Evolutionary conservation across 2,888 invertebrate genomes (phyloP).

Genomic region (Acanthosepion esculentum): DNA sequence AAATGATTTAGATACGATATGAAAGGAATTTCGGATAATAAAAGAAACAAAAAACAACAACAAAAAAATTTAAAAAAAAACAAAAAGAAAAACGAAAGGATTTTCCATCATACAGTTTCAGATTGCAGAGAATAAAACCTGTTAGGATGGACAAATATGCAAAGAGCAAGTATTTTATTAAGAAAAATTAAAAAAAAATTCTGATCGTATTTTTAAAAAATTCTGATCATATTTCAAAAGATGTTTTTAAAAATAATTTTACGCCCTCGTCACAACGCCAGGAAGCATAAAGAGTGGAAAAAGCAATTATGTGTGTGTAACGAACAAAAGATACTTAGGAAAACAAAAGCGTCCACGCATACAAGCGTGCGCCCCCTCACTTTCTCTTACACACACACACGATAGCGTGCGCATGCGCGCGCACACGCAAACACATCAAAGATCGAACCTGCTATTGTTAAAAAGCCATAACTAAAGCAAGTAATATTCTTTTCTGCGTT

Average conservation of each 20-base stretch:
- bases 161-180: neutral
- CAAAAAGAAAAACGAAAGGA: too few species aligned
- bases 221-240: neutral
- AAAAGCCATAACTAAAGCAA: neutral
- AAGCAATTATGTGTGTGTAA: neutral
- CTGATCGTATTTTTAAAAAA: neutral
- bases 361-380: neutral
- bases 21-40: neutral
- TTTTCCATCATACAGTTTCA: too few species aligned
- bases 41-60: neutral
- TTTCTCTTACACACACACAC: neutral
- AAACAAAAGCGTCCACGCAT: neutral
- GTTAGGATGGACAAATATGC: neutral
- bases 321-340: neutral
- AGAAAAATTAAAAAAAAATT: neutral
- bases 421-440: neutral
- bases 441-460: neutral
- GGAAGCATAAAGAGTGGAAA: neutral
- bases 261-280: neutral
- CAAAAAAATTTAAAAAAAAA: too few species aligned
- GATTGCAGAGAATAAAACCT: too few species aligned
- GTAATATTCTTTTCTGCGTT: neutral
- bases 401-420: neutral
- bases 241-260: too few species aligned
- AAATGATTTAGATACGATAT: neutral